These are phyloP conservation scores for Nannobrachium achirus DNA, from an alignment of 2,113 vertebrate genomes.

Conservation along the genomic window DNA sequence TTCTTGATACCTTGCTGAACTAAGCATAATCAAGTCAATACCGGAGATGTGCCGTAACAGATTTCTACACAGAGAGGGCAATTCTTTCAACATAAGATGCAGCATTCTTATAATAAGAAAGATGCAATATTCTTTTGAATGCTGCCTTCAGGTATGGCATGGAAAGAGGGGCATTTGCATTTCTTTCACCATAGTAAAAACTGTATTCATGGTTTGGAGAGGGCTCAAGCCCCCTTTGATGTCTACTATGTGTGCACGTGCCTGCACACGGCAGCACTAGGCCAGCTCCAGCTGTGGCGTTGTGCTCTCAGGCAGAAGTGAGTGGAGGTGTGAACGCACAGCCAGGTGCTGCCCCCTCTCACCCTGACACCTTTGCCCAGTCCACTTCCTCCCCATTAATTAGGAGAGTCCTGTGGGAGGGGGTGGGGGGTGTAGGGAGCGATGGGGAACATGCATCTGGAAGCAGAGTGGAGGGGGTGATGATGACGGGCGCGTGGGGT, in stretches of 20 bases:
- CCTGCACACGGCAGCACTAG: background rate
- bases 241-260: conserved; percentile 1
- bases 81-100: no score
- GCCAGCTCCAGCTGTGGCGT: conserved; percentile 64
- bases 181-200: no score
- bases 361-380: conserved; percentile 62
- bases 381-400: conserved; percentile 76
- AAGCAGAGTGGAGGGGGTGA: conserved; percentile 22
- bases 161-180: no score
- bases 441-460: background rate
- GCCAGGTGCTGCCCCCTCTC: conserved; percentile 59
- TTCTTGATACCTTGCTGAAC: no score
- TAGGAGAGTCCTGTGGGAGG: conserved; percentile 43
- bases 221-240: no score
- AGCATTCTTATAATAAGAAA: no score
- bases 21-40: no score
- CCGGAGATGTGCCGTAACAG: no score
- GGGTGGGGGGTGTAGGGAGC: background rate
- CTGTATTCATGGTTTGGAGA: no score
- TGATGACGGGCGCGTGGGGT: background rate
- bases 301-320: conserved; percentile 65
- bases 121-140: no score
- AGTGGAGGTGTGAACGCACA: conserved; percentile 66
- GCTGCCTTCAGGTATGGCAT: no score
- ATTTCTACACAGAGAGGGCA: no score